These are phyloP conservation scores for Diadophis punctatus DNA, from an alignment of 2,113 vertebrate genomes.

Conservation along the genomic window DNA sequence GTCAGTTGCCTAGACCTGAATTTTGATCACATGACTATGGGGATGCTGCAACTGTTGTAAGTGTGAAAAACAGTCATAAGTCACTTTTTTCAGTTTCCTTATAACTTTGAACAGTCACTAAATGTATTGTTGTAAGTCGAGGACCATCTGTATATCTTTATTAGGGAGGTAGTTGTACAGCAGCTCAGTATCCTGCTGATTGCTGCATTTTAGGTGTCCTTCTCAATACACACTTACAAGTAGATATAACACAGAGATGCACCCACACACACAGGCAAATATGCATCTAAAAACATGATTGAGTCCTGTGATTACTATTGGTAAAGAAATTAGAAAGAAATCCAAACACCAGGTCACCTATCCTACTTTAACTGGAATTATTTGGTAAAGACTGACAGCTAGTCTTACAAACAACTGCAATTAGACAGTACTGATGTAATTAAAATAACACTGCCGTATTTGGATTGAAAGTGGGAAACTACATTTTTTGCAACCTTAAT, in stretches of 20 bases:
- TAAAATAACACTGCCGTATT: background rate
- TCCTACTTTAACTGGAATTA: background rate
- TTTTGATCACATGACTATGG: background rate
- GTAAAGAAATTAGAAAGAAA: background rate
- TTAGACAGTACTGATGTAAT: background rate
- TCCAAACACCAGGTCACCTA: background rate
- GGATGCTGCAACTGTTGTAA: background rate
- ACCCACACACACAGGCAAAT: background rate
- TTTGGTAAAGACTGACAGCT: background rate
- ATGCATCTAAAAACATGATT: background rate
- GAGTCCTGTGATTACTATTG: background rate
- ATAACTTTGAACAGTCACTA: no score
- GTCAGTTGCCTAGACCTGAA: background rate
- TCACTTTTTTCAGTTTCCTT: no score
- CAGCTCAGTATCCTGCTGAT: background rate
- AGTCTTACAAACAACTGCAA: background rate
- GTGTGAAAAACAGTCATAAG: no score
- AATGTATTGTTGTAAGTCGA: no score
- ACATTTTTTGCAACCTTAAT: background rate
- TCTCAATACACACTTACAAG: background rate
- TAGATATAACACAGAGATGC: background rate
- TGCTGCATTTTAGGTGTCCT: background rate
- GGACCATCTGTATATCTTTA: background rate
- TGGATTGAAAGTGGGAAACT: background rate
- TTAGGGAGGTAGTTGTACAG: background rate